Evolutionary conservation across 2,797 vertebrate genomes (phyloP).

Genomic region (Bufotes viridis): DNA sequence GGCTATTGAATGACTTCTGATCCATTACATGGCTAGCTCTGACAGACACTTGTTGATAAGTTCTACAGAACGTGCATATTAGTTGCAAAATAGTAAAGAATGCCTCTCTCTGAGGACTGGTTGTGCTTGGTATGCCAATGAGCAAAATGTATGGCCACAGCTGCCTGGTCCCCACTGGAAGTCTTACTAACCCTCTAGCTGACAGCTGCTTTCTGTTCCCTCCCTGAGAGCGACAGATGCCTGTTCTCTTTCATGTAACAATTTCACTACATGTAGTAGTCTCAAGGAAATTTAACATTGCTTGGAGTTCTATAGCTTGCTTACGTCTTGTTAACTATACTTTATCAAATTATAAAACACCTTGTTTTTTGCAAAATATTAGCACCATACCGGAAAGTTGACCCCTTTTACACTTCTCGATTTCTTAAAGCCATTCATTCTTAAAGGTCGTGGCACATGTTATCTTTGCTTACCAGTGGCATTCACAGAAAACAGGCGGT

Average conservation of each 20-base stretch:
- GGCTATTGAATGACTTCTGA: not conserved
- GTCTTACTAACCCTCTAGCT: constrained; percentile 44
- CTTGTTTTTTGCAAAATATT: too few species aligned
- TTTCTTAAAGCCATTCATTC: too few species aligned
- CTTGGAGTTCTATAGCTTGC: not conserved
- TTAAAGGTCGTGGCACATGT: too few species aligned
- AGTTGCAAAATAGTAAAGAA: not conserved
- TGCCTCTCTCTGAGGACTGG: constrained; percentile 23
- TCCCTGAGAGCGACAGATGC: constrained; percentile 53
- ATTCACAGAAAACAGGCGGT: too few species aligned
- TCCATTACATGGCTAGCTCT: not conserved
- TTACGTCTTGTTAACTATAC: constrained; percentile 8
- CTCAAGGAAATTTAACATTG: constrained; percentile 7
- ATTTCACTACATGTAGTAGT: constrained; percentile 42
- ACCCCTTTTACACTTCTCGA: too few species aligned
- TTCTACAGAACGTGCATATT: constrained; percentile 14
- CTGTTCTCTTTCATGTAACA: constrained; percentile 59
- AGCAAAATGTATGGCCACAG: constrained; percentile 53
- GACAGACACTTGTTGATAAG: constrained; percentile 14
- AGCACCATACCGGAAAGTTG: too few species aligned
- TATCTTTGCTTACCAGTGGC: too few species aligned
- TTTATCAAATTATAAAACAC: not conserved
- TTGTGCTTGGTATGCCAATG: constrained; percentile 49
- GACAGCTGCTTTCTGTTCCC: constrained; percentile 54
- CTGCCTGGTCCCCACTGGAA: constrained; percentile 40